Percentiles rank a stretch among this genome's conserved stretches.
phyloP scores from a whole-genome alignment of 1,140 invertebrate species.

The Vanessa tameamea region DNA sequence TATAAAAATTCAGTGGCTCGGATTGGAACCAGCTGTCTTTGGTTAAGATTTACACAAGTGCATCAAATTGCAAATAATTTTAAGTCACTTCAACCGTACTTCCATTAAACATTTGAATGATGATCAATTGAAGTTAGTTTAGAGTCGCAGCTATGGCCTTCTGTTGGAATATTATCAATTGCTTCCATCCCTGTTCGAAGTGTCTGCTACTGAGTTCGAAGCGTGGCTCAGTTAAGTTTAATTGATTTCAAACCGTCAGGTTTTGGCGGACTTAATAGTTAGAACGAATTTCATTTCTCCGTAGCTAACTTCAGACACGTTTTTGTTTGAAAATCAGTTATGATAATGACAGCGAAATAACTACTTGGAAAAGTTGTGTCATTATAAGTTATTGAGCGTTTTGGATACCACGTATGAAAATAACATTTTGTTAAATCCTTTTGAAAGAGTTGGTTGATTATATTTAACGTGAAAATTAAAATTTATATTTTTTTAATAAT shows the following conservation, averaged over 20 bases:
- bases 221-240: slow-evolving; percentile 31
- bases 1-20: too few relatives aligned
- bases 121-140: neutral
- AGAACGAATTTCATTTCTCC: slow-evolving; percentile 27
- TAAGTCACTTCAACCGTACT: too few relatives aligned
- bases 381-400: neutral
- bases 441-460: too few relatives aligned
- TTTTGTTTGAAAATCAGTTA: slow-evolving; percentile 21
- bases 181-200: slow-evolving; percentile 12
- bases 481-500: too few relatives aligned
- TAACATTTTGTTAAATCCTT: neutral
- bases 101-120: too few relatives aligned
- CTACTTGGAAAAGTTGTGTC: neutral
- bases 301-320: slow-evolving; percentile 21
- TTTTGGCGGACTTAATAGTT: slow-evolving; percentile 35
- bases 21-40: too few relatives aligned
- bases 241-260: slow-evolving; percentile 30
- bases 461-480: too few relatives aligned
- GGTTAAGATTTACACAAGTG: too few relatives aligned
- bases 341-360: slow-evolving; percentile 9
- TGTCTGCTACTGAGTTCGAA: slow-evolving; percentile 17
- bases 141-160: neutral
- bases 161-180: slow-evolving; percentile 1
- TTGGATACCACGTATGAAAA: neutral
- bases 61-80: too few relatives aligned